A percentile compares a stretch with the other conserved stretches of the same genome.
phyloP scores from a whole-genome alignment of 2,113 vertebrate species.

The Prochilodus magdalenae region DNA sequence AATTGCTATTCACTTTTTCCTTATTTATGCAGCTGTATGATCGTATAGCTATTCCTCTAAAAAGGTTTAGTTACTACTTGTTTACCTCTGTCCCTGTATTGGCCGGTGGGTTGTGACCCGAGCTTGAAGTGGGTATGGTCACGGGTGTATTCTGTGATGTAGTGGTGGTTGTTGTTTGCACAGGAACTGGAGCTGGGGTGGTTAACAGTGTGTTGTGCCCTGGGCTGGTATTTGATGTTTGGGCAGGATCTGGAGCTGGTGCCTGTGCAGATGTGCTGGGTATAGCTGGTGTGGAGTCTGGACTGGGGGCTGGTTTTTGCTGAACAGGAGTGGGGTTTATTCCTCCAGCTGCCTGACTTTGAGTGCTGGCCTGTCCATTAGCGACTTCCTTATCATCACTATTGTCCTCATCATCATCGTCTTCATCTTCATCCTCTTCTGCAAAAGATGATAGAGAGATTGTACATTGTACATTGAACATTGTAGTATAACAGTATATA shows the following conservation, averaged over 20 bases:
- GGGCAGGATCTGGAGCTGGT: slow-evolving; percentile 15
- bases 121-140: slow-evolving; percentile 16
- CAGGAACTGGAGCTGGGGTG: not conserved
- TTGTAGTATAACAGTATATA: too few relatives aligned
- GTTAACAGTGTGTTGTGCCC: slow-evolving; percentile 12
- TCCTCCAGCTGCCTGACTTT: slow-evolving; percentile 28
- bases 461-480: too few relatives aligned
- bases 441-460: not conserved
- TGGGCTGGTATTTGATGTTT: not conserved
- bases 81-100: slow-evolving; percentile 43
- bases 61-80: not conserved
- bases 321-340: not conserved
- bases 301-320: slow-evolving; percentile 42
- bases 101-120: not conserved
- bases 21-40: too few relatives aligned
- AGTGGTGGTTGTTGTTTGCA: slow-evolving; percentile 5
- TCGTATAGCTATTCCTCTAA: too few relatives aligned
- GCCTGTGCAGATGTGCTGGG: not conserved
- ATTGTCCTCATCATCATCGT: slow-evolving; percentile 57
- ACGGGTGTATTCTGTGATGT: slow-evolving; percentile 25
- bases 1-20: too few relatives aligned
- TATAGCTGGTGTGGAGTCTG: slow-evolving; percentile 30
- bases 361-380: slow-evolving; percentile 58
- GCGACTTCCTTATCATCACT: slow-evolving; percentile 68
- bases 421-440: slow-evolving; percentile 60